Evolutionary conservation across 2,797 vertebrate species (phyloP).

Genomic region (Oreochromis mossambicus): DNA sequence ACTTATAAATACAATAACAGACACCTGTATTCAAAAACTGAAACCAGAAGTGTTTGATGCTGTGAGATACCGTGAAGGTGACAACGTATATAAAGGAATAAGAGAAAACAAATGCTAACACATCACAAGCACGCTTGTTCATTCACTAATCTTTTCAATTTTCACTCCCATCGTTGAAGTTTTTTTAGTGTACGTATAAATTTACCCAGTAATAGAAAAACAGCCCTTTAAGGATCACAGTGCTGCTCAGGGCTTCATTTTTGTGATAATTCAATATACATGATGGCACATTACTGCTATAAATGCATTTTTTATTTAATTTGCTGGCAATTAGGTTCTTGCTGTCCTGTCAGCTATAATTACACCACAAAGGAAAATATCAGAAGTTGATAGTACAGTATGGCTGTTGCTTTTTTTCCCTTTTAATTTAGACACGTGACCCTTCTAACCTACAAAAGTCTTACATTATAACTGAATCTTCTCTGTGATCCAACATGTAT

Average conservation of each 20-base stretch:
- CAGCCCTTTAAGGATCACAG: constrained; percentile 1
- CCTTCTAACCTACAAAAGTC: constrained; percentile 4
- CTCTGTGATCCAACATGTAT: not conserved
- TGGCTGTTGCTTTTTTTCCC: not conserved
- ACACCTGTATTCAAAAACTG: not conserved
- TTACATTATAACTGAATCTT: constrained; percentile 6
- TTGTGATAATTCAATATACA: constrained; percentile 47
- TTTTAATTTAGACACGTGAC: not conserved
- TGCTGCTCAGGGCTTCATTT: not conserved
- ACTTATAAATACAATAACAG: not conserved
- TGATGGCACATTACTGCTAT: constrained; percentile 14
- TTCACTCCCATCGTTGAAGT: not conserved
- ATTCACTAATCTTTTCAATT: not conserved
- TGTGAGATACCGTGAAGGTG: not conserved
- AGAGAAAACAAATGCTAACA: not conserved
- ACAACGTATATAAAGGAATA: not conserved
- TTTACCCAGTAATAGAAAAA: constrained; percentile 33
- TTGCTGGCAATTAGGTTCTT: not conserved
- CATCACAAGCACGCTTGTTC: not conserved
- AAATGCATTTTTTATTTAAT: not conserved
- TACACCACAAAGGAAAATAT: not conserved
- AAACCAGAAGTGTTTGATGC: not conserved
- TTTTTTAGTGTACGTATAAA: constrained; percentile 31
- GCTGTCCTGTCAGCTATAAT: not conserved
- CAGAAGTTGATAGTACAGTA: not conserved